phyloP scores from a whole-genome alignment of 2,888 invertebrate genomes.

The Drosophila kambysellisi region DNA sequence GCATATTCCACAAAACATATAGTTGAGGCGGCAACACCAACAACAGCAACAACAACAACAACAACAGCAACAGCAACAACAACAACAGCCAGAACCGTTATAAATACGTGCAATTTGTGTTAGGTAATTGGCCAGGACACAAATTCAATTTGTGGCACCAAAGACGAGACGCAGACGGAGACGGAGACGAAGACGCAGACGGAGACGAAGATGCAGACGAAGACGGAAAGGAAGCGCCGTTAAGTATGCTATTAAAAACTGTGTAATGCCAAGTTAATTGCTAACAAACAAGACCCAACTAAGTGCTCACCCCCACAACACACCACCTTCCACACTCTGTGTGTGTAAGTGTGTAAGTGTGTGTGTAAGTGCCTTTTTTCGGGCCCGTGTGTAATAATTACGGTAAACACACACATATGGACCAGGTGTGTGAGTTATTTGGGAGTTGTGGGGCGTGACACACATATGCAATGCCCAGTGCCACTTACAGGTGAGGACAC shows the following conservation, averaged over 20 bases:
- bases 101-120: conserved; percentile 46
- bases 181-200: background rate
- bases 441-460: conserved; percentile 15
- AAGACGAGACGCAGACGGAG: background rate
- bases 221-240: conserved; percentile 17
- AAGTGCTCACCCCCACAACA: background rate
- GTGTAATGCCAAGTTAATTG: conserved; percentile 73
- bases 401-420: conserved; percentile 45
- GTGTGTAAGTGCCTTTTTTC: conserved; percentile 28
- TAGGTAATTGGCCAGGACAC: conserved; percentile 40
- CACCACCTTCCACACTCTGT: background rate
- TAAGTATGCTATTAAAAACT: conserved; percentile 73
- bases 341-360: background rate
- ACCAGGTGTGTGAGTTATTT: conserved; percentile 9
- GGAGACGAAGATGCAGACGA: background rate
- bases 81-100: background rate
- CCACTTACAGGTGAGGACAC: conserved; percentile 48
- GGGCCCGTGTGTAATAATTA: conserved; percentile 61
- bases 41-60: background rate
- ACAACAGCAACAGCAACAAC: background rate
- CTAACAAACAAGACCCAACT: conserved; percentile 66
- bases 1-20: conserved; percentile 31
- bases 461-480: conserved; percentile 33
- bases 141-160: conserved; percentile 27
- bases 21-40: background rate